Base-by-base conservation (phyloP, 1,140 invertebrate species). In the Caenorhabditis brenneri region DNA sequence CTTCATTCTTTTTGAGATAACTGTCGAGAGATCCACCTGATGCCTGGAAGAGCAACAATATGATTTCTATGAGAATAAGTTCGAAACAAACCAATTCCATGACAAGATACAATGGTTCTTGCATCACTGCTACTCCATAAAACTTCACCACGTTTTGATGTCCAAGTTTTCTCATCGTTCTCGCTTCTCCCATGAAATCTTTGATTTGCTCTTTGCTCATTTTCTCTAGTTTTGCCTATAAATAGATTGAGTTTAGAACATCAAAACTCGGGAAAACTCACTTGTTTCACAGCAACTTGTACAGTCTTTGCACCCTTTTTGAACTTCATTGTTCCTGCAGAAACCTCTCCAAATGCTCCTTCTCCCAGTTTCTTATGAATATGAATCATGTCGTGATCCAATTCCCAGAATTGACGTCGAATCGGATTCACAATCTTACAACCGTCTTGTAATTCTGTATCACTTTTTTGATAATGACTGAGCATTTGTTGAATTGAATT, bases 331-430 rank as follows among this genome's bases (percentile, higher is more conserved):
- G 16, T 29, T 48, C 48, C 51, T 15, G 31, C 12, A 22, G 42
- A 33, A 16, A 84, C 84, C 58, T 84, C 81, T 15, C 87, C 87
- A 42, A 88, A 88, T 7, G 87, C 87, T 12, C 87, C 87, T 84
- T 88, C 87, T 29, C 87, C 87, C 48, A 88, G 6, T 81, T 86
- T 85, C 49, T 88, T 82, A 24, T 27, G 31, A 10, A 46, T 39
- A 10, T 1, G 2, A n/a, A 74, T 74, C n/a, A 42, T 42, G 2
- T 46, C 65, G 42, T 74, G 65, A 9, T 46, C 51, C 24, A 88
- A 82, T 31, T 88, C 82, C n/a, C 65, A 74, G 24, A 42, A 74
- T 10, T 74, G 33, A 19, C 65, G 33, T 12, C 65, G 36, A 7
- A 42, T 24, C 15, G 65, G 36, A 36, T 4, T 2, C 19, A 74